Evolutionary conservation across 2,888 invertebrate species (phyloP).

Genomic region (Caenorhabditis auriculariae): DNA sequence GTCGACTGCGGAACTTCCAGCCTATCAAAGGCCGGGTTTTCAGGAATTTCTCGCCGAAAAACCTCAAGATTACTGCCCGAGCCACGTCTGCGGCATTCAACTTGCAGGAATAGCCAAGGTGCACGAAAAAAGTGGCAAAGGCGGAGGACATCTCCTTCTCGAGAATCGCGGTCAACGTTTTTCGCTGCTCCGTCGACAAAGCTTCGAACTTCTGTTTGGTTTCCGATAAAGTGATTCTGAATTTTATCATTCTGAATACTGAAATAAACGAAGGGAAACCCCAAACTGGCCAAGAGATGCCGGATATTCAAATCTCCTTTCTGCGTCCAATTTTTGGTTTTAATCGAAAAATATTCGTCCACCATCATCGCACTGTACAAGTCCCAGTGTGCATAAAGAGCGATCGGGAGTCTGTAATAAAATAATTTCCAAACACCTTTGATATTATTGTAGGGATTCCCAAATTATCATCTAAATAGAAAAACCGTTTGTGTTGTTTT

Average conservation of each 20-base stretch:
- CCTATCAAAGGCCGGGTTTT: background rate
- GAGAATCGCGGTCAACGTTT: conserved; percentile 45
- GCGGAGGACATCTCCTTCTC: conserved; percentile 42
- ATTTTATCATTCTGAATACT: conserved; percentile 21
- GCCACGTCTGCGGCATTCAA: conserved; percentile 55
- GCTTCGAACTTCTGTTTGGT: conserved; percentile 47
- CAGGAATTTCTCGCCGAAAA: background rate
- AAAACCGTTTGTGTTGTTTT: too few relatives aligned
- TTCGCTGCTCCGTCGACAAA: conserved; percentile 42
- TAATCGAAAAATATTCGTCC: conserved; percentile 50
- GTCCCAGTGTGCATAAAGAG: conserved; percentile 56
- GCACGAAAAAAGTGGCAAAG: conserved; percentile 53
- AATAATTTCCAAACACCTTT: too few relatives aligned
- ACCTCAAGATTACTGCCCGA: conserved; percentile 31
- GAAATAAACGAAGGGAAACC: conserved; percentile 7
- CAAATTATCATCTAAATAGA: too few relatives aligned
- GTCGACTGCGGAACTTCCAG: conserved; percentile 21
- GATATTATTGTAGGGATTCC: too few relatives aligned
- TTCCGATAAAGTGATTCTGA: conserved; percentile 53
- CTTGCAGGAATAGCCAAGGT: conserved; percentile 45
- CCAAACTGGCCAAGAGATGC: conserved; percentile 38
- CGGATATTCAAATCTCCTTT: conserved; percentile 48
- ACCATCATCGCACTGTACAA: conserved; percentile 49
- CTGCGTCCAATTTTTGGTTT: conserved; percentile 56
- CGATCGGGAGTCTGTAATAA: conserved; percentile 43